Evolutionary conservation across 2,113 vertebrate genomes (phyloP).

Genomic region (Muscicapa adusta): DNA sequence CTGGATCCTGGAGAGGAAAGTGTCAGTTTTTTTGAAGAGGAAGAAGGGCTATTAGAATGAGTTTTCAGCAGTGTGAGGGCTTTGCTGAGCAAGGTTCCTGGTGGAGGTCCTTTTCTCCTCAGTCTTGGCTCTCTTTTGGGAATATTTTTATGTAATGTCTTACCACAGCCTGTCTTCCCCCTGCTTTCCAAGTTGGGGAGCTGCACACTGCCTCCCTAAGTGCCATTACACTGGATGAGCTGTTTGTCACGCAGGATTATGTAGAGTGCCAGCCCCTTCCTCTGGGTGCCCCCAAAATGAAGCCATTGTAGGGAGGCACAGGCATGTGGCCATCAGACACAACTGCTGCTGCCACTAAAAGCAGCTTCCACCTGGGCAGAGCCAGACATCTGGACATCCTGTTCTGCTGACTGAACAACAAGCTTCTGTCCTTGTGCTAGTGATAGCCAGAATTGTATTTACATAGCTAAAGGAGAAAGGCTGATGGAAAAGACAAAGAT

Average conservation of each 20-base stretch:
- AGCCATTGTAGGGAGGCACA: rapidly evolving
- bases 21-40: neutral
- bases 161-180: neutral
- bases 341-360: neutral
- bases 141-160: neutral
- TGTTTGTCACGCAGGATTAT: rapidly evolving
- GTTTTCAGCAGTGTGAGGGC: neutral
- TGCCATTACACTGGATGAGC: rapidly evolving
- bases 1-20: neutral
- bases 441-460: rapidly evolving
- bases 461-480: neutral
- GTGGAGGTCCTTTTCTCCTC: neutral
- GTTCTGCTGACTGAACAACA: neutral
- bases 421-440: neutral
- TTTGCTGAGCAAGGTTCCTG: neutral
- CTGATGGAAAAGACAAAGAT: neutral
- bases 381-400: rapidly evolving
- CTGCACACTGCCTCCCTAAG: rapidly evolving
- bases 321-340: neutral
- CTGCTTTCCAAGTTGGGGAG: neutral
- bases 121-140: neutral
- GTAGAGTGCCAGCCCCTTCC: neutral
- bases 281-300: rapidly evolving
- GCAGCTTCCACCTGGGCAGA: neutral
- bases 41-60: neutral